These are phyloP conservation scores for Aphelenchoides fujianensis DNA, from an alignment of 1,140 invertebrate genomes.

Conservation along the genomic window DNA sequence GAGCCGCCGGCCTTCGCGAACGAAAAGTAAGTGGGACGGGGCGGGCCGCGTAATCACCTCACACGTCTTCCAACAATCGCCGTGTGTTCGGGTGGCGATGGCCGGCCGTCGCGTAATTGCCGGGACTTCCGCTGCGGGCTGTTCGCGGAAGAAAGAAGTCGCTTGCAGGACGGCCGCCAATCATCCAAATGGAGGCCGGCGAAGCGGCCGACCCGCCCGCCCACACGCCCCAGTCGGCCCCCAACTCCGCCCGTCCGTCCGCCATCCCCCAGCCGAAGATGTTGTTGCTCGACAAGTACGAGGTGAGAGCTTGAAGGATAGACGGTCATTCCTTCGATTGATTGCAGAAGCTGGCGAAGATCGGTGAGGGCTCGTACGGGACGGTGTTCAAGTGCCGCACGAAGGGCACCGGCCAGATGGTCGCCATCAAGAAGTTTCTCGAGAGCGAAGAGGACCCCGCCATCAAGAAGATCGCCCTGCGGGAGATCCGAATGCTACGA, in stretches of 20 bases:
- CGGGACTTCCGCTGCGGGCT: background rate
- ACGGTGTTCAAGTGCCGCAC: conserved; percentile 97
- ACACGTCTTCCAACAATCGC: too few relatives aligned
- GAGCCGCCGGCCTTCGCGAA: background rate
- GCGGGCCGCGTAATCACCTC: background rate
- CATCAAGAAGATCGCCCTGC: conserved; percentile 92
- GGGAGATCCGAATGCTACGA: conserved; percentile 87
- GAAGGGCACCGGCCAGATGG: conserved; percentile 86
- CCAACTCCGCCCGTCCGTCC: background rate
- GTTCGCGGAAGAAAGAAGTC: background rate
- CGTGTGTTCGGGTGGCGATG: background rate
- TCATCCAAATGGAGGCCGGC: background rate
- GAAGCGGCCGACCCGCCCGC: background rate
- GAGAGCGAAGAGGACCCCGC: conserved; percentile 97
- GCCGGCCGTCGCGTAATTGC: background rate
- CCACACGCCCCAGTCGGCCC: background rate
- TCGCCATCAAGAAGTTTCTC: conserved; percentile 97
- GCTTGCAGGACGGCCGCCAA: background rate
- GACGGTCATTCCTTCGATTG: too few relatives aligned
- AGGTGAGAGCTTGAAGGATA: too few relatives aligned
- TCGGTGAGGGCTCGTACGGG: conserved; percentile 97
- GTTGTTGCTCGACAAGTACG: conserved; percentile 96
- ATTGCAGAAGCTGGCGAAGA: conserved; percentile 83
- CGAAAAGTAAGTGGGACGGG: background rate
- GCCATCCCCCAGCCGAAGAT: conserved; percentile 3